Base-by-base conservation (phyloP, 2,113 vertebrate species). In the Sylvia atricapilla region DNA sequence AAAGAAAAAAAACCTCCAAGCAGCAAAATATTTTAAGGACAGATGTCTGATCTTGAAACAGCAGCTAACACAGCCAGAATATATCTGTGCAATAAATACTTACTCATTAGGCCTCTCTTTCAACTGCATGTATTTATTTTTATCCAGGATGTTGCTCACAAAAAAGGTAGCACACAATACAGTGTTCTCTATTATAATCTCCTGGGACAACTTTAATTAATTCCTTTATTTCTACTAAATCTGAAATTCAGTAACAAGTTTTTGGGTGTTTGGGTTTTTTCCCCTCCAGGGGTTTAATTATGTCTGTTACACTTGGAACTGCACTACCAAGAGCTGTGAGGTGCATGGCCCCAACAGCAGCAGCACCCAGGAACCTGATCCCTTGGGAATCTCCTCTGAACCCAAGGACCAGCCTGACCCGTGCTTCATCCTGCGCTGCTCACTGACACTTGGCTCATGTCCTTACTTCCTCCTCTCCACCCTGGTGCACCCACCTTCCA, bases 221-320 rank as follows among this genome's bases (percentile, higher is more conserved):
- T 90, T 90, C 93, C 77, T 96, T 96, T 93, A 92, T 95, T 95
- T 93, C 81, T 66, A 95, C 91, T 93, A 72, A 92, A 95, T 93
- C 47, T 68, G 74, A 90, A 91, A 89, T 93, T 93, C 56, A 52
- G 3, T 66, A 67, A 91, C 67, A 93, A 87, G 63, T 77, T 35
- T 62, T 74, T 20, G n/a, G 41, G 13, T 21, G 31, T 46, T 33
- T 44, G 75, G 17, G 76, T 70, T 70, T 76, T 72, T 70, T 10
- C 1, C 43, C 53, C 47, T 62, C 46, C 28, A 35, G 22, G 46
- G 15, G 13, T 35, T 90, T 73, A 63, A 66, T 83, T 69, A 33
- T 43, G 9, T 30, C 53, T 85, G 6, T 70, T 53, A 64, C 41
- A 64, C 58, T 69, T 73, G 33, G 81, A 73, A n/a, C 17, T 13